These are phyloP conservation scores for Acronicta alni DNA, from an alignment of 2,888 invertebrate genomes.

Conservation along the genomic window DNA sequence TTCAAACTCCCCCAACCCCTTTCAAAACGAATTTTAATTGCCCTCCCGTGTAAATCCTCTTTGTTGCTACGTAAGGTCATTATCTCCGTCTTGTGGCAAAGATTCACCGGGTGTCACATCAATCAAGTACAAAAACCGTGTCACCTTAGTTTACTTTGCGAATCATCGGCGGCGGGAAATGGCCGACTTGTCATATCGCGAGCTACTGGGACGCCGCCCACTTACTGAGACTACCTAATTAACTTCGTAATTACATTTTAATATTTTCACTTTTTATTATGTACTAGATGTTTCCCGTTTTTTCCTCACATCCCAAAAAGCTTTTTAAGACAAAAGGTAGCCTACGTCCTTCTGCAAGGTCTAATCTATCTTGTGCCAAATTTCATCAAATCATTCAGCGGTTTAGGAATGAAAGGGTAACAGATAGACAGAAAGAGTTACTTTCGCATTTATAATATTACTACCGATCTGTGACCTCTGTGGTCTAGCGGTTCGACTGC, in stretches of 20 bases:
- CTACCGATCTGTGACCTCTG: too few relatives aligned
- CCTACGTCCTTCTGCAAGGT: too few relatives aligned
- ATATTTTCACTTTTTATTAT: too few relatives aligned
- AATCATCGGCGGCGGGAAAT: conserved; percentile 53
- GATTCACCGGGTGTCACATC: conserved; percentile 58
- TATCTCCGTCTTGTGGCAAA: conserved; percentile 40
- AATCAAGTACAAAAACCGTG: conserved; percentile 59
- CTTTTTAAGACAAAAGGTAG: too few relatives aligned
- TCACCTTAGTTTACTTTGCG: conserved; percentile 63
- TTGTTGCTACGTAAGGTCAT: conserved; percentile 56
- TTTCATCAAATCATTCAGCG: too few relatives aligned
- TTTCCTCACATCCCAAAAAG: too few relatives aligned
- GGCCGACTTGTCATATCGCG: conserved; percentile 49
- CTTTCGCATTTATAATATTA: too few relatives aligned
- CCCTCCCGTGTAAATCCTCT: neutral
- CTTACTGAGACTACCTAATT: conserved; percentile 23
- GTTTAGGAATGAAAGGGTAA: too few relatives aligned
- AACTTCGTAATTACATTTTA: conserved; percentile 3
- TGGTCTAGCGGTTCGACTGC: too few relatives aligned
- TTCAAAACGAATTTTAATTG: neutral
- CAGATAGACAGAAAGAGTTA: too few relatives aligned
- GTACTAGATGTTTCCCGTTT: too few relatives aligned
- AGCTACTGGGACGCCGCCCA: conserved; percentile 15
- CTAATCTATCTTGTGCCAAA: too few relatives aligned
- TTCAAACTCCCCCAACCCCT: neutral